Evolutionary conservation across 2,113 vertebrate species (phyloP), one percentile per base, ranked within the genome.

Genomic region (Opisthocomus hoazin): DNA sequence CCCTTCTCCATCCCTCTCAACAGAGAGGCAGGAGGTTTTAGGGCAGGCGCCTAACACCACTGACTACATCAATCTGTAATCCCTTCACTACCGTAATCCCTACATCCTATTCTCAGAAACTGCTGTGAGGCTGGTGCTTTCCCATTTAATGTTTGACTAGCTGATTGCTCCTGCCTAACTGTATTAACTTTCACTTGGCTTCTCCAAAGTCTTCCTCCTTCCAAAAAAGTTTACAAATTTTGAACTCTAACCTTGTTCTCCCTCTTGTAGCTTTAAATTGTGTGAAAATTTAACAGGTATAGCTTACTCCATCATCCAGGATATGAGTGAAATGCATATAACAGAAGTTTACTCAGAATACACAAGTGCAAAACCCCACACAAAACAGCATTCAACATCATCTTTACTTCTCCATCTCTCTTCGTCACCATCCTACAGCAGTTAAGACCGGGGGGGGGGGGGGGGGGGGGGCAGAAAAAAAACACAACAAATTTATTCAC

Each of bases 31-130:
- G 3, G 11, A 11, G 2, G 58, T 34, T 54, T 90, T n/a, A 75
- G 54, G 2, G 3, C 75, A 73, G 80, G 70, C 74, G 53, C 0
- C 0, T 13, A 32, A 39, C 53, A 22, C 30, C 37, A 19, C 27
- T 3, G 7, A 32, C 32, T 54, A 11, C n/a, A 69, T 14, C 0
- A 1, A 63, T 24, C 61, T 34, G 5, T 39, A 70, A 87, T 82
- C 64, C 77, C 83, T n/a, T 34, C 19, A 4, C 7, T 6, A 27
- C 71, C 5, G 0, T 4, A 45, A 37, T 48, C 53, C 30, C 71
- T 32, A 29, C 10, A 87, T 41, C 10, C 26, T 64, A 15, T 17
- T 21, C 58, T 18, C 2, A 0, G 43, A 48, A 84, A 36, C 36
- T 45, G 53, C 74, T 4, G 0, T 2, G 16, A 80, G 8, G 58